Base-by-base conservation (phyloP, 2,888 invertebrate species). In the Pristionchus entomophagus region DNA sequence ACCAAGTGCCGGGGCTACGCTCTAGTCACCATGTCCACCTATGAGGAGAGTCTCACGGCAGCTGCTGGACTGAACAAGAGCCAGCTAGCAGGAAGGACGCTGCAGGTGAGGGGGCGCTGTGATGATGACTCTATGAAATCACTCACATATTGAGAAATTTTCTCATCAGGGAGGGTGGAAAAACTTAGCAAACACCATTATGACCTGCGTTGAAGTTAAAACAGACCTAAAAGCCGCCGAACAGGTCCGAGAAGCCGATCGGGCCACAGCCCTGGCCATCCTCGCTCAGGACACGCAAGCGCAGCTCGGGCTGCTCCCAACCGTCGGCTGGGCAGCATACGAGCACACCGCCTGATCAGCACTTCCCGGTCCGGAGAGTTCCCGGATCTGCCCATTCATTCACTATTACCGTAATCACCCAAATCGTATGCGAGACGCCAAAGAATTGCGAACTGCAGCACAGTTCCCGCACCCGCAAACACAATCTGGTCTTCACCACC, bases 1-100 rank as follows among this genome's bases (percentile, higher is more conserved):
- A 97, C 97, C 95, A 98, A 98, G 95, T 98, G 98, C 95, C 98
- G 97, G 95, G 98, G 98, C 89, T 98, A 97, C 95, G 98, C 97
- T 91, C 98, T 98, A 94, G 97, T 98, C 91, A 97, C 97, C 90
- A 98, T 98, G 98, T 97, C 97, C 94, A 97, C 97, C 95, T 98
- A 98, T 94, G 97, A 98, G 94, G 98, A 98, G 95, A 97, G 98
- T 87, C 96, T 97, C 89, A 96, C 97, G 93, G 98, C 98, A 92
- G 98, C 98, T 94, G 97, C 97, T 95, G 97, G 97, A 90, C 95
- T 98, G 94, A 98, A 98, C 95, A 98, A 98, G 93, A 97, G 97
- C 95, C 97, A 97, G 93, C 95, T 98, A 93, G 97, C 97, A 93
- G 97, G 97, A 94, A 96, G 98, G 93, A 97, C 97, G 93, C 96